Conservation (phyloP, 2,797 vertebrate species). For the Sandelia bainsii region DNA sequence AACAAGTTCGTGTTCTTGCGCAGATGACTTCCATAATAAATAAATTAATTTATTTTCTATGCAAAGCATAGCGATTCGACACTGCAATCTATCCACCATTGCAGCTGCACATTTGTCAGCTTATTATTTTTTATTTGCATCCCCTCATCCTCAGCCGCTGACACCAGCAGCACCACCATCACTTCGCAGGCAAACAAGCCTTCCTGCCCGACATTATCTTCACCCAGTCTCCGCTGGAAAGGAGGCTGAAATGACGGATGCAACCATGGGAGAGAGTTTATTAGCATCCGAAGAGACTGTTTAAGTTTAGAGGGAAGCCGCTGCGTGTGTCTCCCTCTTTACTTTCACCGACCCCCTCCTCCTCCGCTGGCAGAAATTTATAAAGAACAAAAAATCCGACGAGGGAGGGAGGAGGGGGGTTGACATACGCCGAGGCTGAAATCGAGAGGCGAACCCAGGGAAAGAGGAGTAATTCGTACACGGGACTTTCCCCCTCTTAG, state of each 20-base stretch:
- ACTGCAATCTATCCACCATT: slow-evolving; percentile 12
- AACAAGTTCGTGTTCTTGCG: slow-evolving; percentile 20
- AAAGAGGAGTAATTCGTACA: slow-evolving; percentile 87
- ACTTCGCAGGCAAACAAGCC: slow-evolving; percentile 78
- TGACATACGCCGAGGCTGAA: slow-evolving; percentile 88
- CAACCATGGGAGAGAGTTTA: slow-evolving; percentile 72
- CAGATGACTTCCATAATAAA: neutral
- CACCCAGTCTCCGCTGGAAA: slow-evolving; percentile 78
- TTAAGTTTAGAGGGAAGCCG: slow-evolving; percentile 81
- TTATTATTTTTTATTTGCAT: slow-evolving; percentile 55
- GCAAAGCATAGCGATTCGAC: neutral
- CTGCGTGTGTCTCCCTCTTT: slow-evolving; percentile 81
- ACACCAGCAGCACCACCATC: slow-evolving; percentile 76
- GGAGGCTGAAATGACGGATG: slow-evolving; percentile 81
- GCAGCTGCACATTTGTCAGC: slow-evolving; percentile 36
- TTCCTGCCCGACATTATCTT: slow-evolving; percentile 80
- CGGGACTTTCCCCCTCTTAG: slow-evolving; percentile 89
- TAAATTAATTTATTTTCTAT: slow-evolving; percentile 10
- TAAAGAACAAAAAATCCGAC: slow-evolving; percentile 88
- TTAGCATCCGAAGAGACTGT: slow-evolving; percentile 73
- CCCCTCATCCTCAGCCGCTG: slow-evolving; percentile 60
- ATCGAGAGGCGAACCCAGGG: slow-evolving; percentile 89
- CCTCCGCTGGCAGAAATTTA: slow-evolving; percentile 88
- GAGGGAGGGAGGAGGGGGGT: slow-evolving; percentile 86
- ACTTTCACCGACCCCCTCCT: slow-evolving; percentile 82